These are phyloP conservation scores for Columba livia DNA, from an alignment of 2,113 vertebrate species.

Conservation along the genomic window DNA sequence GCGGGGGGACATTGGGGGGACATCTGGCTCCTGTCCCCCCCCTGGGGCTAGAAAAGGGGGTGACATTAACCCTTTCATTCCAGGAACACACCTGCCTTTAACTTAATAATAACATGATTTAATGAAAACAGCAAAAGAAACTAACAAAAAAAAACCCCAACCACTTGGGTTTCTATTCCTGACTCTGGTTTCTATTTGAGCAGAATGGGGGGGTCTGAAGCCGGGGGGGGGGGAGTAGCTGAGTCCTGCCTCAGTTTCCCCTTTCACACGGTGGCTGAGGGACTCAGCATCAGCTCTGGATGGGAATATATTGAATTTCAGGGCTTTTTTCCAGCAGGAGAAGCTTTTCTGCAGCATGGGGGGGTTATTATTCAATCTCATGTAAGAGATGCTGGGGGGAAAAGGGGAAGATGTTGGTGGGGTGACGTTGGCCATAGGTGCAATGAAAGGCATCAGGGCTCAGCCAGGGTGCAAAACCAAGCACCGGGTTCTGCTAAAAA, in stretches of 20 bases:
- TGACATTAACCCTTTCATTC: background rate
- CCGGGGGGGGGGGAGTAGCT: too few species aligned
- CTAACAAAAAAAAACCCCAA: background rate
- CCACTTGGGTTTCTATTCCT: background rate
- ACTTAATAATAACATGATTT: background rate
- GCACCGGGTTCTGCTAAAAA: too few species aligned
- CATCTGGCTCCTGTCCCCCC: background rate
- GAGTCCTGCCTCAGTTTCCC: background rate
- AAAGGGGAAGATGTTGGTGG: background rate
- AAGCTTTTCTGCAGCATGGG: background rate
- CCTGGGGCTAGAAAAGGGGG: background rate
- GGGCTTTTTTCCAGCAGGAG: too few species aligned
- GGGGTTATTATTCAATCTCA: background rate
- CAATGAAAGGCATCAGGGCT: background rate
- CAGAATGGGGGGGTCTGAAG: background rate
- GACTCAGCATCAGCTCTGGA: background rate
- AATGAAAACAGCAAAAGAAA: background rate
- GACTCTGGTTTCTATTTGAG: accelerated
- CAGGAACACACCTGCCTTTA: background rate
- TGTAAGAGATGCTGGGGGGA: background rate
- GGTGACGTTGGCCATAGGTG: accelerated
- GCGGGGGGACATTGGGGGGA: background rate
- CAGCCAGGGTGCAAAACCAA: background rate
- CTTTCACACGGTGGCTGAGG: accelerated
- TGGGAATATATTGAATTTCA: accelerated